Conservation (phyloP, 2,113 vertebrate genomes). For the Pardalotus punctatus region DNA sequence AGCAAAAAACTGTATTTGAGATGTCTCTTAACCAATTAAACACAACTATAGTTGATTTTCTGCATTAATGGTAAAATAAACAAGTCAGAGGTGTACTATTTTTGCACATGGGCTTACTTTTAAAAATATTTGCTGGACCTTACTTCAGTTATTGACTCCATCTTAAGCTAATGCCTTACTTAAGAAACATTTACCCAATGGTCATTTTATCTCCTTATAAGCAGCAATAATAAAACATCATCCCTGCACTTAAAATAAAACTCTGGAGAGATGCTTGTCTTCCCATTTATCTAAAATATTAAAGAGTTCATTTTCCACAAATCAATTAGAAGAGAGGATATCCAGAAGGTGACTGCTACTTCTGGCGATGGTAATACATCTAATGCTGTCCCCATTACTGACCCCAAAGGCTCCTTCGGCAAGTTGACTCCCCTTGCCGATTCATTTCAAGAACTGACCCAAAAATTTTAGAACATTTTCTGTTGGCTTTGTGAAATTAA, state of each 20-base stretch:
- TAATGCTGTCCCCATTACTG: not conserved
- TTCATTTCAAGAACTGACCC: not conserved
- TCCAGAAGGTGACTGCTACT: not conserved
- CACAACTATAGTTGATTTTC: not conserved
- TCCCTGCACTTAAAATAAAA: constrained; percentile 2
- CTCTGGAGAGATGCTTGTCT: not conserved
- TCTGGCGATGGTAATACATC: not conserved
- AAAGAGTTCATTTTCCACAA: not conserved
- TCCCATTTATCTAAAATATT: constrained; percentile 50
- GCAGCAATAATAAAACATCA: not conserved
- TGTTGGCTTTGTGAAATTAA: not conserved
- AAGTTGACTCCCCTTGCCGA: not conserved
- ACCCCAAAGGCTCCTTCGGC: not conserved
- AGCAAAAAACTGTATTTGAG: not conserved
- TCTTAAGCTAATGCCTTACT: constrained; percentile 4
- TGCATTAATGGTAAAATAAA: not conserved
- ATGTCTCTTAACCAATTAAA: not conserved
- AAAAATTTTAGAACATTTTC: not conserved
- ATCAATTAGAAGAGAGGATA: constrained; percentile 19
- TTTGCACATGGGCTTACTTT: not conserved
- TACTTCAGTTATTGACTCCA: constrained; percentile 1
- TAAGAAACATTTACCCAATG: not conserved
- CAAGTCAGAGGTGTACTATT: not conserved
- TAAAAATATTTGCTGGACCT: not conserved
- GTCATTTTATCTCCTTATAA: not conserved